Percentiles rank a stretch among this genome's conserved stretches.
These are phyloP conservation scores for Salvator merianae DNA, from an alignment of 2,113 vertebrate species.

Conservation along the genomic window DNA sequence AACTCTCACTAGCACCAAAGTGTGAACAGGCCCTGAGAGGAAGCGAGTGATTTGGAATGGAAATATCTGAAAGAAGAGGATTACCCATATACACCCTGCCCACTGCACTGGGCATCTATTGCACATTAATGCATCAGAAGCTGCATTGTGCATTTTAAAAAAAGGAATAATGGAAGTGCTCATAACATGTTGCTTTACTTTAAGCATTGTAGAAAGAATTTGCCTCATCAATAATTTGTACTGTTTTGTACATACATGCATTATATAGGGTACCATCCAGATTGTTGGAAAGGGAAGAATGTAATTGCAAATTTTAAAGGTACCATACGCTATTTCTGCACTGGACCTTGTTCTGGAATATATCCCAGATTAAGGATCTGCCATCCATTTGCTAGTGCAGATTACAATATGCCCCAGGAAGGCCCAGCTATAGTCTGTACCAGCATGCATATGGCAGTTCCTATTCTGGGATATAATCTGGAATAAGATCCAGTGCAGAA, in stretches of 20 bases:
- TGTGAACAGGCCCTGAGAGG: no score
- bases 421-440: no score
- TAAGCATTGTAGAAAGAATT: neutral
- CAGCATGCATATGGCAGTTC: no score
- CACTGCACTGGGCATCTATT: neutral
- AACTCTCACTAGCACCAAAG: no score
- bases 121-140: neutral
- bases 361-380: no score
- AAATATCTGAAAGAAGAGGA: neutral
- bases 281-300: neutral
- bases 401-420: no score
- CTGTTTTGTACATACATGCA: neutral
- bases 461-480: no score
- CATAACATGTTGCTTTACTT: neutral
- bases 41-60: no score
- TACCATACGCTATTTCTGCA: slow-evolving; percentile 13
- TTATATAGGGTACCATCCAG: neutral
- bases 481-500: no score
- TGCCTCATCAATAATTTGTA: neutral
- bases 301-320: neutral
- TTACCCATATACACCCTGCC: neutral
- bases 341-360: no score
- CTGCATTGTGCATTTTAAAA: no score
- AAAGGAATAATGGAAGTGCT: neutral
- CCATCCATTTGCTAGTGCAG: no score